Evolutionary conservation across 2,113 vertebrate species (phyloP).

Genomic region (Terrapene triunguis): DNA sequence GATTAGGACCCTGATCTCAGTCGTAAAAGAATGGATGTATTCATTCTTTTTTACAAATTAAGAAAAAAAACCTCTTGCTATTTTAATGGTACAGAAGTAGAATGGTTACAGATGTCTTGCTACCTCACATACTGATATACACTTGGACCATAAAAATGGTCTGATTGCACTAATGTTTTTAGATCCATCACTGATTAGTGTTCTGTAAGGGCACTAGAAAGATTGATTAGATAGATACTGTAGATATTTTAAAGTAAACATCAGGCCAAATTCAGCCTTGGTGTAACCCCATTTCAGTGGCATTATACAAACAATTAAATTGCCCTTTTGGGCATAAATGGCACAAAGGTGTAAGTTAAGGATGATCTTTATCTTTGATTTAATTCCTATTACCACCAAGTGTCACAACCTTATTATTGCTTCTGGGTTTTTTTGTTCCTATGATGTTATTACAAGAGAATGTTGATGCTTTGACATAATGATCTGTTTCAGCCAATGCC

Average conservation of each 20-base stretch:
- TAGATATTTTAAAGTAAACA: constrained; percentile 9
- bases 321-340: not conserved
- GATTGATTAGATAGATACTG: not conserved
- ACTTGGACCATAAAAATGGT: not conserved
- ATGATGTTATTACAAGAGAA: constrained; percentile 32
- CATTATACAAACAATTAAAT: constrained; percentile 11
- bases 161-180: not conserved
- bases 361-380: constrained; percentile 14
- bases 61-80: not conserved
- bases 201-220: not conserved
- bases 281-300: not conserved
- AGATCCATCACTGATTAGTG: not conserved
- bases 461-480: constrained; percentile 52
- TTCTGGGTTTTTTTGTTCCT: not conserved
- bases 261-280: not conserved
- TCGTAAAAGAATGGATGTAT: not conserved
- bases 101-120: not conserved
- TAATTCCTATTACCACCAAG: not conserved
- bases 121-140: not conserved
- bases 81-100: not conserved
- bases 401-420: constrained; percentile 20
- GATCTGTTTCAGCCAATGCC: constrained; percentile 34
- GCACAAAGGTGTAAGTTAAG: constrained; percentile 40
- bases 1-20: not conserved
- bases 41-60: not conserved